Base-by-base conservation (phyloP, 2,797 vertebrate genomes). In the Cyprinella venusta region DNA sequence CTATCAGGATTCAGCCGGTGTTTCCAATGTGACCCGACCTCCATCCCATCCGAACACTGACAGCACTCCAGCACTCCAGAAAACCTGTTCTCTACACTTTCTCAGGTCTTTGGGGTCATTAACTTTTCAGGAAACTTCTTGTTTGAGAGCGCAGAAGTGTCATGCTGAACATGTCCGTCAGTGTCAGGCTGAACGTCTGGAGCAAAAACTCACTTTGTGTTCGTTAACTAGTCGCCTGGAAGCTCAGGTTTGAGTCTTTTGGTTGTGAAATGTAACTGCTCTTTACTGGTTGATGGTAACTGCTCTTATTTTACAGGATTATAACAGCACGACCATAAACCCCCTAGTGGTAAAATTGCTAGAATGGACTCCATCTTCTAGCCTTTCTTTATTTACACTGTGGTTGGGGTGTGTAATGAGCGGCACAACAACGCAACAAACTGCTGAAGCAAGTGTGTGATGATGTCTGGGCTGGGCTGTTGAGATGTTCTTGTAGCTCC, bases 1-100 rank as follows among this genome's bases (percentile, higher is more conserved):
- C 76, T 48, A 85, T 82, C 70, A 79, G 69, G 61, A 76, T 85
- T 72, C 76, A 68, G 64, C 24, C 0, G 54, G 30, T 33, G 54
- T 77, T 80, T 26, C 30, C 48, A 36, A 56, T 45, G 24, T 45
- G 64, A 70, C 59, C 63, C 83, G 79, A 82, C 45, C 70, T 71
- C 67, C 45, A 79, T 33, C 36, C 8, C 61, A 36, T 70, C 50
- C 70, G 48, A 59, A 71, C 8, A n/a, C 26, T 36, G 40, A 59
- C 54, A 38, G n/a, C 75, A 84, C 75, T 24, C 65, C 48, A 38
- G 48, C 48, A 19, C 30, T 10, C 5, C 8, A 4, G 19, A 68
- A 68, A 79, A 26, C 64, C 6, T 36, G 68, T 38, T 72, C 56
- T 76, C 7, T 12, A 9, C 1, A 52, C 50, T 77, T 69, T 54